phyloP scores from a whole-genome alignment of 2,797 vertebrate species.

The Trachops cirrhosus region DNA sequence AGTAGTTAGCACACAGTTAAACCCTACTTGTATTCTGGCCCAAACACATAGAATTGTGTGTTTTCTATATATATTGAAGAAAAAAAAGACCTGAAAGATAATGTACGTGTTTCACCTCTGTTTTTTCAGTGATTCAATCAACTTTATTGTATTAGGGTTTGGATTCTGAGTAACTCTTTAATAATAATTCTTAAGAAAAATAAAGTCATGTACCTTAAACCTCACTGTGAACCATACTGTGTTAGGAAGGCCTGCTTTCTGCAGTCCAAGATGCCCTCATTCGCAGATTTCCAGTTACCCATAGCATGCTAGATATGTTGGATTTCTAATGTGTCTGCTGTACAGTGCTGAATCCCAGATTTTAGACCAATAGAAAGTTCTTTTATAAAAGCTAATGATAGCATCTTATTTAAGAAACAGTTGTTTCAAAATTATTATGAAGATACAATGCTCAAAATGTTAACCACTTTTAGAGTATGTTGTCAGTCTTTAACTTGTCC shows the following conservation, averaged over 20 bases:
- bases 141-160: not conserved
- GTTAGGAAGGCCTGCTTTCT: not conserved
- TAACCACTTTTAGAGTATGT: not conserved
- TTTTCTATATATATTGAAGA: not conserved
- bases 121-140: not conserved
- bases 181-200: not conserved
- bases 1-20: constrained; percentile 26
- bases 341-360: not conserved
- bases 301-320: not conserved
- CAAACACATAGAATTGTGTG: not conserved
- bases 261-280: not conserved
- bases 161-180: not conserved
- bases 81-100: not conserved
- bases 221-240: not conserved
- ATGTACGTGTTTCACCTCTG: not conserved
- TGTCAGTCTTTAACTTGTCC: not conserved
- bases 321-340: not conserved
- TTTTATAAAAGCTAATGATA: not conserved
- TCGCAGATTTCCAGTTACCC: not conserved
- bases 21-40: not conserved
- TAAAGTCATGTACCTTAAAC: not conserved
- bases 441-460: not conserved
- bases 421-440: not conserved
- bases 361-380: not conserved
- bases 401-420: not conserved